Conservation (phyloP, 2,113 vertebrate species). For the Atractosteus spatula region DNA sequence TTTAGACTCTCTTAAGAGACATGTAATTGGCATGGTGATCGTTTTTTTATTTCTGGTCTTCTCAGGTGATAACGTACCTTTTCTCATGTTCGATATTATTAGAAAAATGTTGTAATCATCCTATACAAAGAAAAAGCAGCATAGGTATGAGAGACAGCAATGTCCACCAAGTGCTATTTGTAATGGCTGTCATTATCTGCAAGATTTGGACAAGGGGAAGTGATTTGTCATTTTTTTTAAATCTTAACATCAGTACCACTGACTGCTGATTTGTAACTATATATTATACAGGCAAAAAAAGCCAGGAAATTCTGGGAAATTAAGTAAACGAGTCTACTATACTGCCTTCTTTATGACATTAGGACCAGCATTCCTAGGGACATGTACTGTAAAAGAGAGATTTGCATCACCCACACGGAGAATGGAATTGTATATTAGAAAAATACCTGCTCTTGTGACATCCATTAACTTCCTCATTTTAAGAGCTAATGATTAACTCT, state of each 20-base stretch:
- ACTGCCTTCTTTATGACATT: conserved; percentile 59
- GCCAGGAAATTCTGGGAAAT: conserved; percentile 58
- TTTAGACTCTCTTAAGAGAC: too few species aligned
- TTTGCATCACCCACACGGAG: conserved; percentile 43
- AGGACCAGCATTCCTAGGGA: conserved; percentile 56
- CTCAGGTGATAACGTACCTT: too few species aligned
- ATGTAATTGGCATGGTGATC: too few species aligned
- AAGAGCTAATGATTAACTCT: conserved; percentile 39
- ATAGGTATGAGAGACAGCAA: too few species aligned
- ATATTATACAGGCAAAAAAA: conserved; percentile 41
- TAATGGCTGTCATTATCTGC: too few species aligned
- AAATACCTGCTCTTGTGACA: conserved; percentile 16
- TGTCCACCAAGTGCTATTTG: too few species aligned
- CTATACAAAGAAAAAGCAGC: too few species aligned
- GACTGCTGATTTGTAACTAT: conserved; percentile 58
- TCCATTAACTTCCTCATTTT: conserved; percentile 14
- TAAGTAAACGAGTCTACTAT: conserved; percentile 75
- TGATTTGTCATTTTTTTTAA: too few species aligned
- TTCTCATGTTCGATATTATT: too few species aligned
- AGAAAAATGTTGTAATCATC: too few species aligned
- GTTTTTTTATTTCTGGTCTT: too few species aligned
- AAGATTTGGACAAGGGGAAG: too few species aligned
- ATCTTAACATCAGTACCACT: conserved; percentile 24
- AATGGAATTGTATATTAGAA: conserved; percentile 12
- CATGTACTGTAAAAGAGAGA: conserved; percentile 44